Evolutionary conservation across 1,140 invertebrate species (phyloP).

Genomic region (Eumaeus atala): DNA sequence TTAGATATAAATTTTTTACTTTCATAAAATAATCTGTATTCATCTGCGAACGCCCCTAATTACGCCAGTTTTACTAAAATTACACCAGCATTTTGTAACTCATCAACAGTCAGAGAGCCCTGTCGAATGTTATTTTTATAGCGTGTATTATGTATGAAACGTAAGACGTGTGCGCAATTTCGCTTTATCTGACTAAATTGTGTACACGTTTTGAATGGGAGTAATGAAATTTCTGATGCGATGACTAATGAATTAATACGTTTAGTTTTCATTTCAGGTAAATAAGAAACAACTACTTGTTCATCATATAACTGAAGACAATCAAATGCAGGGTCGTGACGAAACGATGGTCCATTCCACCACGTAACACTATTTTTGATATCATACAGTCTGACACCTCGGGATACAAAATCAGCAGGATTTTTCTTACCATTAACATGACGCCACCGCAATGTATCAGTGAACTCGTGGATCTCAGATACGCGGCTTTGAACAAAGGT

Average conservation of each 20-base stretch:
- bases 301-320: neutral
- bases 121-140: neutral
- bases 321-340: constrained; percentile 13
- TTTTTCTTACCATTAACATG: constrained; percentile 18
- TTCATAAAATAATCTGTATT: neutral
- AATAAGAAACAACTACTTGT: neutral
- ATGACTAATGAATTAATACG: neutral
- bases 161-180: constrained; percentile 15
- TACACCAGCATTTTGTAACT: neutral
- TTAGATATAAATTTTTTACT: neutral
- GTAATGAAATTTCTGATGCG: neutral
- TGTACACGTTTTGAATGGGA: constrained; percentile 20
- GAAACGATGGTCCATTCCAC: constrained; percentile 19
- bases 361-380: constrained; percentile 9
- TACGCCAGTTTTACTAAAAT: constrained; percentile 3
- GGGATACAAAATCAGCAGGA: constrained; percentile 20
- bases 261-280: constrained; percentile 17
- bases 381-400: neutral
- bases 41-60: constrained; percentile 6
- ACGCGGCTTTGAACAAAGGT: constrained; percentile 22
- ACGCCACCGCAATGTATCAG: constrained; percentile 7
- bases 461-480: constrained; percentile 20
- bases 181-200: constrained; percentile 17
- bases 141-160: constrained; percentile 19
- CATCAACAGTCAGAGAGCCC: constrained; percentile 10